These are phyloP conservation scores for Drepanosiphum platanoidis DNA, from an alignment of 2,888 invertebrate species.

Conservation along the genomic window DNA sequence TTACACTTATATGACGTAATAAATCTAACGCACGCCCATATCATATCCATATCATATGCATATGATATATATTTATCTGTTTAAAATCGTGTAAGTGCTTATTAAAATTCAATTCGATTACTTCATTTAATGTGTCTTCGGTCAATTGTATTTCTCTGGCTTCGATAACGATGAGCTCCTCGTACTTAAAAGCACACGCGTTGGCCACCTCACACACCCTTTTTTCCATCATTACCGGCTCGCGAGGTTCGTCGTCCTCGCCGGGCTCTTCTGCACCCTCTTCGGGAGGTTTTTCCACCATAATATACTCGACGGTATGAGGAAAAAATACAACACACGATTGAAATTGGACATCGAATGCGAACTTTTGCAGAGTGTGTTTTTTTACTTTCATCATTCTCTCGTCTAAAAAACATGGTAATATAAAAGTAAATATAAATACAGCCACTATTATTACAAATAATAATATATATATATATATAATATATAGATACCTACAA, in stretches of 20 bases:
- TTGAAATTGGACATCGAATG: slow-evolving; percentile 63
- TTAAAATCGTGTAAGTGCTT: no score
- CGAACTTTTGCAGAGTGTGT: slow-evolving; percentile 64
- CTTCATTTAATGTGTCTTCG: slow-evolving; percentile 65
- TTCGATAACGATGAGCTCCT: slow-evolving; percentile 69
- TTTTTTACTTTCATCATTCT: slow-evolving; percentile 64
- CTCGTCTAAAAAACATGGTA: slow-evolving; percentile 63
- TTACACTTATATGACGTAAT: no score
- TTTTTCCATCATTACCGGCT: slow-evolving; percentile 39
- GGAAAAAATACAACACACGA: slow-evolving; percentile 65
- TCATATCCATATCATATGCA: no score
- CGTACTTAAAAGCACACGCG: slow-evolving; percentile 45
- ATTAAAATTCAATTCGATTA: slow-evolving; percentile 21
- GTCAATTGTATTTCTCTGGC: slow-evolving; percentile 67
- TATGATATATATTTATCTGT: no score
- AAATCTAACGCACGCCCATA: no score
- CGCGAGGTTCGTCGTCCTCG: background rate
- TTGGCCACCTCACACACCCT: slow-evolving; percentile 46
- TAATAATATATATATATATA: no score
- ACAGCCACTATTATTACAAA: no score
- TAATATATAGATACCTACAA: no score
- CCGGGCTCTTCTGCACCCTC: background rate
- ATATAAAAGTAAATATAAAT: no score
- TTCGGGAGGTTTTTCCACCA: slow-evolving; percentile 37
- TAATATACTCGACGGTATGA: slow-evolving; percentile 63